These are phyloP conservation scores for Pycnomerus fuliginosus DNA, from an alignment of 2,888 invertebrate genomes.

Conservation along the genomic window DNA sequence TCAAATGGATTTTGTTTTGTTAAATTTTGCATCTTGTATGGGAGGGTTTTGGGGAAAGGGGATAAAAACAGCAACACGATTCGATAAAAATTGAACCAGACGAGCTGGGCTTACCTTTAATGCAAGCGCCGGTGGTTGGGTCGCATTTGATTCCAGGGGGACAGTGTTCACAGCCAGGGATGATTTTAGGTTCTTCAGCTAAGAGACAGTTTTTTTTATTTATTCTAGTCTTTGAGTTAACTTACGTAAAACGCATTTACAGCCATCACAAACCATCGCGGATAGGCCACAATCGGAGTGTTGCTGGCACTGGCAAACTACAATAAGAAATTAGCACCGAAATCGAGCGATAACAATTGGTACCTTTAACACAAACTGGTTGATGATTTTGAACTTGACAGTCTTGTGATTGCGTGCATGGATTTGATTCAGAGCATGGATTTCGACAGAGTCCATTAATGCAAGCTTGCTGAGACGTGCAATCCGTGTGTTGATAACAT, in stretches of 20 bases:
- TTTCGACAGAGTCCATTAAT: constrained; percentile 76
- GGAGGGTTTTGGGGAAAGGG: constrained; percentile 12
- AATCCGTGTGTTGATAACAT: constrained; percentile 78
- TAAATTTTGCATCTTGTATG: constrained; percentile 23
- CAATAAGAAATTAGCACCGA: constrained; percentile 28
- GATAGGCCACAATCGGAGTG: constrained; percentile 64
- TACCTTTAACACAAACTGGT: constrained; percentile 81
- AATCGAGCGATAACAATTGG: constrained; percentile 5
- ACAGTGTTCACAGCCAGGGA: constrained; percentile 70
- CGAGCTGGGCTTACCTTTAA: constrained; percentile 69
- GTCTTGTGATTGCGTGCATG: constrained; percentile 72
- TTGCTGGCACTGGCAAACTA: constrained; percentile 72
- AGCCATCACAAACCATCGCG: constrained; percentile 66
- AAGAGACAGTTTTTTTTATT: constrained; percentile 12
- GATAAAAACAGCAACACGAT: constrained; percentile 50
- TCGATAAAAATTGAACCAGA: constrained; percentile 13
- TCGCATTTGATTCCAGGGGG: constrained; percentile 77
- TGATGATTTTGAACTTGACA: constrained; percentile 82
- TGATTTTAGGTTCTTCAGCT: constrained; percentile 38
- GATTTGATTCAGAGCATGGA: constrained; percentile 75
- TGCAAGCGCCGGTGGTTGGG: constrained; percentile 77
- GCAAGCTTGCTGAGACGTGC: constrained; percentile 76
- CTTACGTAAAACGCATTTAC: constrained; percentile 66
- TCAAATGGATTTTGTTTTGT: constrained; percentile 34
- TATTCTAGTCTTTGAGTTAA: no score